Evolutionary conservation across 2,888 invertebrate genomes (phyloP).

Genomic region (Scrobipalpa costella): DNA sequence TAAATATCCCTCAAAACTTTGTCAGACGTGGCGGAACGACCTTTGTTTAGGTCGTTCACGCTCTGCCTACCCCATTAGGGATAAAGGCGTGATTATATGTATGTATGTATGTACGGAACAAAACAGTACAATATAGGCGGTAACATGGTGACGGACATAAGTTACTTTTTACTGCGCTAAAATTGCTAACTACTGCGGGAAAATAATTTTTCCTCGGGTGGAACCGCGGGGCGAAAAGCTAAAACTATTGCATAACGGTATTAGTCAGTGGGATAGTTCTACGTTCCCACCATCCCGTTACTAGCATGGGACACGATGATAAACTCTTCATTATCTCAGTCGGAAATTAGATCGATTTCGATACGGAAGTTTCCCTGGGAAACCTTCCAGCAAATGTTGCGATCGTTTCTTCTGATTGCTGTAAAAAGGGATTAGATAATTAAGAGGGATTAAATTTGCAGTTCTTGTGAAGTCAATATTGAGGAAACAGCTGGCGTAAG

Average conservation of each 20-base stretch:
- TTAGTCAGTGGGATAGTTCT: slow-evolving; percentile 7
- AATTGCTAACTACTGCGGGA: too few species aligned
- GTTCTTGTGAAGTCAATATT: not conserved
- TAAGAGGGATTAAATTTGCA: slow-evolving; percentile 3
- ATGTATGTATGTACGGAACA: too few species aligned
- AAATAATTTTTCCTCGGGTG: too few species aligned
- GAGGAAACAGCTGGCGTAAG: not conserved
- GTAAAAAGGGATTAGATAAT: slow-evolving; percentile 12
- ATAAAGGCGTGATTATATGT: too few species aligned
- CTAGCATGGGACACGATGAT: slow-evolving; percentile 26
- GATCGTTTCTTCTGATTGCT: not conserved
- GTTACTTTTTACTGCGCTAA: too few species aligned
- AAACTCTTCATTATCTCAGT: slow-evolving; percentile 25
- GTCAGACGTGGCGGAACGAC: too few species aligned
- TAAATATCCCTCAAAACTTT: too few species aligned
- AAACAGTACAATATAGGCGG: too few species aligned
- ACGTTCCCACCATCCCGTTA: slow-evolving; percentile 24
- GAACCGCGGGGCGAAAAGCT: too few species aligned
- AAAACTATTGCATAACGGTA: slow-evolving; percentile 10
- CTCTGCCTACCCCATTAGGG: too few species aligned
- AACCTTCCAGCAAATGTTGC: not conserved
- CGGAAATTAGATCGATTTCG: slow-evolving; percentile 28
- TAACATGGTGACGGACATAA: too few species aligned
- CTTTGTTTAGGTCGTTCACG: too few species aligned
- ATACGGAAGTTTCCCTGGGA: slow-evolving; percentile 26